phyloP scores from a whole-genome alignment of 2,797 vertebrate species.

The Lagodon rhomboides region DNA sequence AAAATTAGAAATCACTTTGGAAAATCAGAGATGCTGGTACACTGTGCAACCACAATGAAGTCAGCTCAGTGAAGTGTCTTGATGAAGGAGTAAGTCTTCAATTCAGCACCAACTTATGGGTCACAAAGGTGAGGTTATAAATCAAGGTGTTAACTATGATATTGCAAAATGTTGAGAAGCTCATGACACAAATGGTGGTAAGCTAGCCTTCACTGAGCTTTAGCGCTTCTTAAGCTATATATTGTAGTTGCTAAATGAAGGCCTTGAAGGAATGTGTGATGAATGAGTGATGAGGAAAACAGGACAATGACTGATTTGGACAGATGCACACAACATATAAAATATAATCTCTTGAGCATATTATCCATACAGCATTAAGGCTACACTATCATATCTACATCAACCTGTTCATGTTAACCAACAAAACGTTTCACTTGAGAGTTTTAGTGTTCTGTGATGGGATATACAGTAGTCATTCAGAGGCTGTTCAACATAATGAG shows the following conservation, averaged over 20 bases:
- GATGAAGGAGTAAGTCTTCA: neutral
- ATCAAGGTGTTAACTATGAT: slow-evolving; percentile 5
- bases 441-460: slow-evolving; percentile 31
- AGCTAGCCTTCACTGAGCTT: neutral
- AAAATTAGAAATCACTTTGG: slow-evolving; percentile 12
- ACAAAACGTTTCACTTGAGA: slow-evolving; percentile 22
- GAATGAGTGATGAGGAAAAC: neutral
- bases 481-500: neutral
- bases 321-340: slow-evolving; percentile 3
- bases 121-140: neutral
- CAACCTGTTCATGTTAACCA: slow-evolving; percentile 5
- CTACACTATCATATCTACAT: neutral
- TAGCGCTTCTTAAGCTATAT: slow-evolving; percentile 4
- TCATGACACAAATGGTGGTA: neutral
- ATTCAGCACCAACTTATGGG: neutral
- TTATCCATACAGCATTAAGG: slow-evolving; percentile 2
- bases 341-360: slow-evolving; percentile 14
- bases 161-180: neutral
- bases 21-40: slow-evolving; percentile 30
- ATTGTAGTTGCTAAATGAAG: slow-evolving; percentile 1
- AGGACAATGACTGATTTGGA: neutral
- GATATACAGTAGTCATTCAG: neutral
- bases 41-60: neutral
- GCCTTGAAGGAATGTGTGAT: slow-evolving; percentile 6
- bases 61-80: neutral